Conservation (phyloP, 2,113 vertebrate genomes). For the Cochlearius cochlearius region DNA sequence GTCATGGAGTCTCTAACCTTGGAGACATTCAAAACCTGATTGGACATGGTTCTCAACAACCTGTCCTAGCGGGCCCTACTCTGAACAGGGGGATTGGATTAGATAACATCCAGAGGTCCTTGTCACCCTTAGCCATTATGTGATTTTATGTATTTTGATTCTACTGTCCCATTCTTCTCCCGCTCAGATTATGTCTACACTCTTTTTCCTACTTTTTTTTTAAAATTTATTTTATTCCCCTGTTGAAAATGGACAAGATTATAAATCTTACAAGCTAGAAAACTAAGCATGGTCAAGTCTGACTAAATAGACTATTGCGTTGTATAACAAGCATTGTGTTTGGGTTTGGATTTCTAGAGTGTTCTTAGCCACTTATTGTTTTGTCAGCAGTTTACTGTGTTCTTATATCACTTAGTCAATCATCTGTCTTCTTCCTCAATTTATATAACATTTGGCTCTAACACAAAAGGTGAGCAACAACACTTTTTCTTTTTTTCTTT, state of each 20-base stretch:
- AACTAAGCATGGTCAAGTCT: not conserved
- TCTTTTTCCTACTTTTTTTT: not conserved
- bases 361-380: not conserved
- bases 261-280: not conserved
- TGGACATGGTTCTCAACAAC: not conserved
- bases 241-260: not conserved
- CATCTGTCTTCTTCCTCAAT: not conserved
- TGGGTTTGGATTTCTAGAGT: not conserved
- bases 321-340: not conserved
- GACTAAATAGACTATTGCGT: not conserved
- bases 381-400: not conserved
- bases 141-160: not conserved
- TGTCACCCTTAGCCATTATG: not conserved
- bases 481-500: not conserved
- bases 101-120: not conserved
- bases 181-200: not conserved
- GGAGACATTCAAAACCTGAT: not conserved
- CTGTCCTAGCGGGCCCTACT: not conserved
- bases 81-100: not conserved
- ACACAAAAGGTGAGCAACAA: not conserved
- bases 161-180: not conserved
- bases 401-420: not conserved
- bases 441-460: not conserved
- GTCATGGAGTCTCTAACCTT: not conserved
- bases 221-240: not conserved